Conservation (phyloP, 1,140 invertebrate species). For the Drosophila pallidifrons region DNA sequence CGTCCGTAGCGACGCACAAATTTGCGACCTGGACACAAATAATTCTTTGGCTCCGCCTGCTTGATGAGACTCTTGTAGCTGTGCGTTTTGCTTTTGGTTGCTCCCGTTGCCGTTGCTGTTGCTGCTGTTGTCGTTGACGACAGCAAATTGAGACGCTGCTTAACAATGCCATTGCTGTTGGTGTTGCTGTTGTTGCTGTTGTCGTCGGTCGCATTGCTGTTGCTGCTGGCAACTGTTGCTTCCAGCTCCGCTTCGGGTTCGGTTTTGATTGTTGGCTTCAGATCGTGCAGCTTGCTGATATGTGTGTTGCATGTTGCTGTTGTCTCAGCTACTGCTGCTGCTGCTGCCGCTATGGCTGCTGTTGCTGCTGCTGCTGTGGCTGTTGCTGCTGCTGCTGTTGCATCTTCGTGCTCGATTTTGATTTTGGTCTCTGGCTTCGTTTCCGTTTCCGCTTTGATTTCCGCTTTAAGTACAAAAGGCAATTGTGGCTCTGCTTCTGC, state of each 20-base stretch:
- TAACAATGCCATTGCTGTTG: background rate
- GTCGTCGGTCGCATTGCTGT: background rate
- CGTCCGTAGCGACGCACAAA: conserved; percentile 73
- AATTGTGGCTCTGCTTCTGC: conserved; percentile 56
- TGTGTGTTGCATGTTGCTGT: conserved; percentile 54
- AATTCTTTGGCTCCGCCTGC: conserved; percentile 79
- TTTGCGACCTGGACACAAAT: conserved; percentile 70
- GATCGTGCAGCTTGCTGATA: conserved; percentile 82
- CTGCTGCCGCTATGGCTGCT: conserved; percentile 43
- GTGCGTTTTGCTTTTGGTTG: conserved; percentile 70
- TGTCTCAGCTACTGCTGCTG: conserved; percentile 6
- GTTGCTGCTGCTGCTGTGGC: conserved; percentile 49
- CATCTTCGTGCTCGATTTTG: conserved; percentile 74
- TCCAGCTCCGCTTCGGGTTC: conserved; percentile 56
- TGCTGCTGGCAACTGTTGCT: conserved; percentile 7
- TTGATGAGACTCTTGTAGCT: conserved; percentile 84
- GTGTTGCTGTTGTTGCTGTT: conserved; percentile 7
- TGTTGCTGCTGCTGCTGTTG: conserved; percentile 34
- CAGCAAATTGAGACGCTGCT: no score
- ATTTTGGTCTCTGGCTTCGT: conserved; percentile 85
- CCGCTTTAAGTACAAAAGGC: conserved; percentile 81
- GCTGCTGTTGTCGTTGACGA: conserved; percentile 15
- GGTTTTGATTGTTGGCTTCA: conserved; percentile 78
- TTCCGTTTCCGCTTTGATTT: conserved; percentile 84
- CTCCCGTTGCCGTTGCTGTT: background rate